Evolutionary conservation across 2,888 invertebrate species (phyloP).

Genomic region (Charanyca ferruginea): DNA sequence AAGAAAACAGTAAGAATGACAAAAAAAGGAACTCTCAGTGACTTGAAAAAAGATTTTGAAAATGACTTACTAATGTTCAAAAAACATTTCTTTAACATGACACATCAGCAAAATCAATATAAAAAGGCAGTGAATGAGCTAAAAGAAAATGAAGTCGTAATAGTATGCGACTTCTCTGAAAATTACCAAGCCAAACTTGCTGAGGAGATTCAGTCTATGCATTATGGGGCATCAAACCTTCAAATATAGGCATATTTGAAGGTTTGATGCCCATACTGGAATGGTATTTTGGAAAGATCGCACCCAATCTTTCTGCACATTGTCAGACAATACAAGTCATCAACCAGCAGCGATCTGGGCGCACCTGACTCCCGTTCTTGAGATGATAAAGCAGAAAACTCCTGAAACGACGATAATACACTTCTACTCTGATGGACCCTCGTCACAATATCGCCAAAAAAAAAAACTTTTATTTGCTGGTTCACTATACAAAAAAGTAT

Average conservation of each 20-base stretch:
- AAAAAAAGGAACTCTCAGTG: constrained; percentile 7
- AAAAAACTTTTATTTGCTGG: too few relatives aligned
- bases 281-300: constrained; percentile 14
- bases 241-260: too few relatives aligned
- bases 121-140: constrained; percentile 5
- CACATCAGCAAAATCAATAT: constrained; percentile 3
- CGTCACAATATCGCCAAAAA: too few relatives aligned
- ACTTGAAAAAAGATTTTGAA: constrained; percentile 8
- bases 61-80: background rate
- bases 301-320: constrained; percentile 20
- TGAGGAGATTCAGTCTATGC: constrained; percentile 9
- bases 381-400: constrained; percentile 3
- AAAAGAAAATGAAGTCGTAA: constrained; percentile 6
- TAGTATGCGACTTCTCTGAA: constrained; percentile 12
- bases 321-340: constrained; percentile 22
- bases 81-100: constrained; percentile 6
- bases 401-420: constrained; percentile 11
- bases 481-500: too few relatives aligned
- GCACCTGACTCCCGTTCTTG: constrained; percentile 16
- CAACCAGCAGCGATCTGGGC: constrained; percentile 20
- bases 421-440: too few relatives aligned
- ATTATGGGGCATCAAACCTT: constrained; percentile 14
- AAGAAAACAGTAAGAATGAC: too few relatives aligned
- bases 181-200: constrained; percentile 16
- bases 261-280: constrained; percentile 16